phyloP scores from a whole-genome alignment of 2,797 vertebrate genomes.

The Aplochiton taeniatus region DNA sequence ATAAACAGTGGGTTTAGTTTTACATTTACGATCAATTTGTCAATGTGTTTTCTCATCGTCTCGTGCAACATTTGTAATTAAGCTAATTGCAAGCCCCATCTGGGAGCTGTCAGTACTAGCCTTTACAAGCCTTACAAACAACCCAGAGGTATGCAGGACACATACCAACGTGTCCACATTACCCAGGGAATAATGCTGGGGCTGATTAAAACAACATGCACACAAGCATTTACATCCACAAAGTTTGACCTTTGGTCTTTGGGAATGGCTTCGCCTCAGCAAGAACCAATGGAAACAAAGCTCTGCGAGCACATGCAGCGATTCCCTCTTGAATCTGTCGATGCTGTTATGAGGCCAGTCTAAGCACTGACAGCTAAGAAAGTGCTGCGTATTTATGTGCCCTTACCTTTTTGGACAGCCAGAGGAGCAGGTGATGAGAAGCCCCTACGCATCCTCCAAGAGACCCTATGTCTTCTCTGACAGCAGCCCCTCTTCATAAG shows the following conservation, averaged over 20 bases:
- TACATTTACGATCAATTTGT: conserved; percentile 36
- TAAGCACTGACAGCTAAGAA: conserved; percentile 6
- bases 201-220: not conserved
- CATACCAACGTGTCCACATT: conserved; percentile 35
- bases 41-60: conserved; percentile 26
- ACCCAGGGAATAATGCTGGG: not conserved
- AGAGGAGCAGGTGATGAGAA: conserved; percentile 7
- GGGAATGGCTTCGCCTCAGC: not conserved
- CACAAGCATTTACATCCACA: not conserved
- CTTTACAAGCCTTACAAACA: conserved; percentile 39
- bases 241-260: not conserved
- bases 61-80: conserved; percentile 30
- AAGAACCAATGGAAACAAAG: too few species aligned
- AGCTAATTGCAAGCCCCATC: conserved; percentile 42
- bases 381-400: conserved; percentile 21
- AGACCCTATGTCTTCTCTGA: conserved; percentile 13
- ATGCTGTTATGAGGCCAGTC: conserved; percentile 7
- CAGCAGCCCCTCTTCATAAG: conserved; percentile 28
- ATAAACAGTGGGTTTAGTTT: conserved; percentile 25
- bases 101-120: conserved; percentile 46
- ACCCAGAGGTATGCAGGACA: not conserved
- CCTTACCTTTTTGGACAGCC: not conserved
- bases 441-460: conserved; percentile 19
- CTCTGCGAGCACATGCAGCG: too few species aligned
- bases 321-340: not conserved